phyloP scores from a whole-genome alignment of 2,888 invertebrate species.

The Pegoplata infirma region DNA sequence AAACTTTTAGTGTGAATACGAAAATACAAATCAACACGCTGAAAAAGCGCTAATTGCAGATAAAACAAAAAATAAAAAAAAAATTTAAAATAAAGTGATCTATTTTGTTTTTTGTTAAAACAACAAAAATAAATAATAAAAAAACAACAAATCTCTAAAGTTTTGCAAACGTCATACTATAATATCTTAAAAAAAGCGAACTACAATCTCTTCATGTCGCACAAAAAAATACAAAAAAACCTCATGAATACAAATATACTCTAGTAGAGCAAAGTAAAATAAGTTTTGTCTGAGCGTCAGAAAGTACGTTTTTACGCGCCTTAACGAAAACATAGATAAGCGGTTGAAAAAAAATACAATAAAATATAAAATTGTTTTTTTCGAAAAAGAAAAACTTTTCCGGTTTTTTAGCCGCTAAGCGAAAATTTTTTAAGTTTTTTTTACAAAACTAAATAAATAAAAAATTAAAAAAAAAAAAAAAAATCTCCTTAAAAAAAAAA shows the following conservation, averaged over 20 bases:
- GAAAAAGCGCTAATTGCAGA: constrained; percentile 55
- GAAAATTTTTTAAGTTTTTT: too few relatives aligned
- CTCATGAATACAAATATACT: background rate
- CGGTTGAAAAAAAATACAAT: constrained; percentile 35
- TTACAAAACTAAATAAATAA: background rate
- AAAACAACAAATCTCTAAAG: background rate
- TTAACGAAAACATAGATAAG: constrained; percentile 55
- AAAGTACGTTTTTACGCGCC: constrained; percentile 56
- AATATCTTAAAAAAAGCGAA: background rate
- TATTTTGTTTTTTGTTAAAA: constrained; percentile 35
- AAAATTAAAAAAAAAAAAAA: background rate
- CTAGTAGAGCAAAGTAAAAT: constrained; percentile 31
- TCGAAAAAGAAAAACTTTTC: constrained; percentile 39
- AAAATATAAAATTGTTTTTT: background rate
- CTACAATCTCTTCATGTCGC: background rate
- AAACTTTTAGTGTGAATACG: constrained; percentile 47
- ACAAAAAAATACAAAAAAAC: background rate
- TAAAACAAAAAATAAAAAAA: constrained; percentile 43
- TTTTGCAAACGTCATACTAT: constrained; percentile 11
- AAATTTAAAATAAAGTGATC: constrained; percentile 46
- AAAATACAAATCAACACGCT: too few relatives aligned
- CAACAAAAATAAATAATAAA: too few relatives aligned
- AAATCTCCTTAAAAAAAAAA: background rate
- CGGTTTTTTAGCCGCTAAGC: constrained; percentile 50
- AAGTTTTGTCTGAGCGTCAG: constrained; percentile 39